phyloP scores from a whole-genome alignment of 2,797 vertebrate species.

The Poecilia wingei region DNA sequence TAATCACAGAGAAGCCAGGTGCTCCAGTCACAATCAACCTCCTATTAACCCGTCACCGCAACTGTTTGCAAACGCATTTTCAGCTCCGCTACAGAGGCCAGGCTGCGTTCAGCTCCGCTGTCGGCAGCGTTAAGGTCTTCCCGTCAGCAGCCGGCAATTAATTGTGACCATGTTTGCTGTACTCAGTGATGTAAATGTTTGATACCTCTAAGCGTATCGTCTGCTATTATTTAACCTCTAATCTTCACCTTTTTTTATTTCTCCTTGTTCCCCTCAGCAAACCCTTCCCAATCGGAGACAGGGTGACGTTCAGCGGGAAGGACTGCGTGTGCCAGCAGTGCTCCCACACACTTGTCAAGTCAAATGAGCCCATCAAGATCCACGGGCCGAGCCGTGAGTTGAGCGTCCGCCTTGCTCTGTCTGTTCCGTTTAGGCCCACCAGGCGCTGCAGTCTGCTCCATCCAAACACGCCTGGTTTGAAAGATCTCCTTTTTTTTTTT shows the following conservation, averaged over 20 bases:
- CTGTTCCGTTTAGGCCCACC: slow-evolving; percentile 46
- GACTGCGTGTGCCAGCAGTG: slow-evolving; percentile 97
- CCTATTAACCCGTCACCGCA: slow-evolving; percentile 46
- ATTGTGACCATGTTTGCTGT: slow-evolving; percentile 38
- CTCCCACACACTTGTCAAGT: slow-evolving; percentile 88
- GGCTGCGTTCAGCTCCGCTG: slow-evolving; percentile 35
- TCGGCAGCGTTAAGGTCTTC: slow-evolving; percentile 44
- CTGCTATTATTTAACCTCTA: slow-evolving; percentile 31
- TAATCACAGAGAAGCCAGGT: slow-evolving; percentile 70
- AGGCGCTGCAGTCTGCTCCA: neutral
- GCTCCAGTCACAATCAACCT: slow-evolving; percentile 47
- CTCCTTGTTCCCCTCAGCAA: slow-evolving; percentile 81
- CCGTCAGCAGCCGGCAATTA: slow-evolving; percentile 35
- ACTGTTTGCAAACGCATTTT: slow-evolving; percentile 49
- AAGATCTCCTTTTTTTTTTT: slow-evolving; percentile 7
- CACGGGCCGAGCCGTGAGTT: slow-evolving; percentile 94
- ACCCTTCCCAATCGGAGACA: slow-evolving; percentile 97
- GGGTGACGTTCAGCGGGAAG: slow-evolving; percentile 97
- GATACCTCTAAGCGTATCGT: slow-evolving; percentile 35
- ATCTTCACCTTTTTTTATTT: slow-evolving; percentile 17
- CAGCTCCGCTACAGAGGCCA: slow-evolving; percentile 42
- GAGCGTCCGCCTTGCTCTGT: slow-evolving; percentile 39
- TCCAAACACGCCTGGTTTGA: slow-evolving; percentile 48
- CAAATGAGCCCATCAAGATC: slow-evolving; percentile 96
- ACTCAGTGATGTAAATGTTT: slow-evolving; percentile 34